phyloP scores from a whole-genome alignment of 2,797 vertebrate genomes.

The Cephalopachus bancanus region DNA sequence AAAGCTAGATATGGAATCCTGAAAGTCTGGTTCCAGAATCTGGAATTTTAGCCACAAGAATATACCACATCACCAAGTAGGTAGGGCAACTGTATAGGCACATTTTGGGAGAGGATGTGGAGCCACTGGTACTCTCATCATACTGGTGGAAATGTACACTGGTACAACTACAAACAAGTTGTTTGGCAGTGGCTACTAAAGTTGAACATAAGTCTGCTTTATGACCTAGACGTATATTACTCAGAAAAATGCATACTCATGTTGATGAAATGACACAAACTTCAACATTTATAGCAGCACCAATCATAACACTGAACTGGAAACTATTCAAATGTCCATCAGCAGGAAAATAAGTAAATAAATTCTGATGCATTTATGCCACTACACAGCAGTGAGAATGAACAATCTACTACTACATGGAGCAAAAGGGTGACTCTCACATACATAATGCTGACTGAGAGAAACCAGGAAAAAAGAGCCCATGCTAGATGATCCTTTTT shows the following conservation, averaged over 20 bases:
- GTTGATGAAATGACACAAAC: constrained; percentile 34
- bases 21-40: constrained; percentile 36
- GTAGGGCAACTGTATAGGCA: not conserved
- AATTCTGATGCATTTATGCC: not conserved
- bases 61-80: not conserved
- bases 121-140: not conserved
- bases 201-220: not conserved
- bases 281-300: constrained; percentile 1
- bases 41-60: not conserved
- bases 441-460: not conserved
- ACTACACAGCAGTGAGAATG: not conserved
- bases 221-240: not conserved
- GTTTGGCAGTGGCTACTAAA: constrained; percentile 32
- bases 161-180: not conserved
- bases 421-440: constrained; percentile 1
- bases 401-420: not conserved
- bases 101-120: constrained; percentile 36
- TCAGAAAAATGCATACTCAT: not conserved
- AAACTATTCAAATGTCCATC: constrained; percentile 42
- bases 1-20: constrained; percentile 41
- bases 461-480: not conserved
- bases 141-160: not conserved
- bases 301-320: not conserved
- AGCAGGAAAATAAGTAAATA: constrained; percentile 12
- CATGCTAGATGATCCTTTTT: not conserved